phyloP scores from a whole-genome alignment of 2,797 vertebrate species.

The Coregonus sp. region DNA sequence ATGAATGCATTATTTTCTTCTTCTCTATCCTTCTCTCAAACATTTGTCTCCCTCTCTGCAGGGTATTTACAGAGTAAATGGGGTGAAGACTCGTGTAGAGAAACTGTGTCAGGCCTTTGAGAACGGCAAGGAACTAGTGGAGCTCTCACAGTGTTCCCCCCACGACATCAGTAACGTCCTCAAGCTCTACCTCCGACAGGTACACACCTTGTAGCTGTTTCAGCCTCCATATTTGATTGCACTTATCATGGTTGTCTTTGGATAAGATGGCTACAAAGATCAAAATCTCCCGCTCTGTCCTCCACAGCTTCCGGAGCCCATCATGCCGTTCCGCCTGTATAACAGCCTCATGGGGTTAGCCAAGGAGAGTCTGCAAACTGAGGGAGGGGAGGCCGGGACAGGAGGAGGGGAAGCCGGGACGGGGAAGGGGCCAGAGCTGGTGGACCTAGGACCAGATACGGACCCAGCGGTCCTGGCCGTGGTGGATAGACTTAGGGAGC shows the following conservation, averaged over 20 bases:
- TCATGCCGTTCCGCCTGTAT: slow-evolving; percentile 90
- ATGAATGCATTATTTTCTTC: neutral
- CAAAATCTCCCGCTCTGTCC: neutral
- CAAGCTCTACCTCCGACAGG: slow-evolving; percentile 97
- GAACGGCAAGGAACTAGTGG: slow-evolving; percentile 93
- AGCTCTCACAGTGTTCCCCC: slow-evolving; percentile 91
- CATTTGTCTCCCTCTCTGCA: slow-evolving; percentile 46
- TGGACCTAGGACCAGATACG: slow-evolving; percentile 75
- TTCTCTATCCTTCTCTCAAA: neutral
- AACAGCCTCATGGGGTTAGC: slow-evolving; percentile 92
- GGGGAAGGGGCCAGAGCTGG: slow-evolving; percentile 68
- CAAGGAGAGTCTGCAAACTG: slow-evolving; percentile 87
- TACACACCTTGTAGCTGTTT: slow-evolving; percentile 40
- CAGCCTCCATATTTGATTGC: neutral
- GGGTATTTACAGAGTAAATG: slow-evolving; percentile 97
- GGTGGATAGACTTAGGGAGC: slow-evolving; percentile 80
- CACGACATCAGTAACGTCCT: slow-evolving; percentile 97
- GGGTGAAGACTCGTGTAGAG: slow-evolving; percentile 94
- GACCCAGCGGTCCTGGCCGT: slow-evolving; percentile 75
- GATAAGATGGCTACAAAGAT: neutral
- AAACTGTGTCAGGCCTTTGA: slow-evolving; percentile 98
- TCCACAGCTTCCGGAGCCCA: slow-evolving; percentile 89
- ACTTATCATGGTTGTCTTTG: neutral
- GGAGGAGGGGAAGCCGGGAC: slow-evolving; percentile 40
- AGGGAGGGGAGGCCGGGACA: slow-evolving; percentile 47